Evolutionary conservation across 2,888 invertebrate species (phyloP).

Genomic region (Plagodis dolabraria): DNA sequence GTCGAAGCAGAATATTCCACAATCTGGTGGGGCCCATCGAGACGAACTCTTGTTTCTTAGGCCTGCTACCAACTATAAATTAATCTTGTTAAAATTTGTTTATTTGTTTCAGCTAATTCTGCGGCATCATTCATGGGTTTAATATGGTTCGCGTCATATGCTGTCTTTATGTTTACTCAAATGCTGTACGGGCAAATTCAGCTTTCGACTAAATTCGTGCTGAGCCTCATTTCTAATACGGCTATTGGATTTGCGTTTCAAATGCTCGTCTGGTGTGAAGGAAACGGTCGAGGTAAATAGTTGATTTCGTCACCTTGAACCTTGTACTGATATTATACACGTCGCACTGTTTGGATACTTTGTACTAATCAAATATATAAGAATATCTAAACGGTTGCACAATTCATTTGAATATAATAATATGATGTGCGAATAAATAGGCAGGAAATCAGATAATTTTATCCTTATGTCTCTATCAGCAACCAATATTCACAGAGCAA

Average conservation of each 20-base stretch:
- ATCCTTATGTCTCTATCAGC: too few species aligned
- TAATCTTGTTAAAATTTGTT: too few species aligned
- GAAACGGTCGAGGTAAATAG: constrained; percentile 86
- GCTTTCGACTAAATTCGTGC: constrained; percentile 84
- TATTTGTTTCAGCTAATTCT: constrained; percentile 87
- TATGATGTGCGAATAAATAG: too few species aligned
- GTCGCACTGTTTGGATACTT: neutral
- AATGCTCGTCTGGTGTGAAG: constrained; percentile 90
- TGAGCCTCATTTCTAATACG: constrained; percentile 90
- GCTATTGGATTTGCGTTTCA: constrained; percentile 93
- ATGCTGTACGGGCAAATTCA: constrained; percentile 86
- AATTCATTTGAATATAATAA: too few species aligned
- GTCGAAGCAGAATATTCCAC: too few species aligned
- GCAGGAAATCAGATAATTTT: too few species aligned
- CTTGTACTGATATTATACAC: neutral
- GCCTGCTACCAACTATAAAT: too few species aligned
- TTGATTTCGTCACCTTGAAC: constrained; percentile 9
- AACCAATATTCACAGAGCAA: too few species aligned
- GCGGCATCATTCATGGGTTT: constrained; percentile 92
- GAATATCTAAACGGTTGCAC: too few species aligned
- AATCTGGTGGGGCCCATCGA: too few species aligned
- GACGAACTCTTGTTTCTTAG: too few species aligned
- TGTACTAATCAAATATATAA: neutral
- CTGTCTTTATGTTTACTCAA: constrained; percentile 90
- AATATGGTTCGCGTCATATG: constrained; percentile 90